phyloP scores from a whole-genome alignment of 2,113 vertebrate genomes.

The Taxidea taxus region DNA sequence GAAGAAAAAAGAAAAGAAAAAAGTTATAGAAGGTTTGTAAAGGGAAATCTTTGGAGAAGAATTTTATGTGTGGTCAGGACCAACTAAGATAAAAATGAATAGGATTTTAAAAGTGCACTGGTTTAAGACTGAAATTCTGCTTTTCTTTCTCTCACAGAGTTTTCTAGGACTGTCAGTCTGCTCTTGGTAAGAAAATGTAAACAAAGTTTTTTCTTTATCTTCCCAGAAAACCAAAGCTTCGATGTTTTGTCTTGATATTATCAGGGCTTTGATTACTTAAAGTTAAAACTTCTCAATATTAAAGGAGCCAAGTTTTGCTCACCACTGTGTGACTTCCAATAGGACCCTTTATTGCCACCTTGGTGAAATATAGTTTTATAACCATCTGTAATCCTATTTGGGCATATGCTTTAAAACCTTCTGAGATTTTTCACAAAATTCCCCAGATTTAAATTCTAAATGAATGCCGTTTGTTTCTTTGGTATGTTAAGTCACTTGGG shows the following conservation, averaged over 20 bases:
- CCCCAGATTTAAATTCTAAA: not conserved
- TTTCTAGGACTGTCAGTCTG: not conserved
- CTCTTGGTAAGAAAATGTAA: not conserved
- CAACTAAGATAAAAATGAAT: not conserved
- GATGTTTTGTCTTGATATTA: not conserved
- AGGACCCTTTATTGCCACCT: not conserved
- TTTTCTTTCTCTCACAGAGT: not conserved
- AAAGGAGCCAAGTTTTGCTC: not conserved
- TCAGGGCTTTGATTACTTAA: not conserved
- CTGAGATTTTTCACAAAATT: not conserved
- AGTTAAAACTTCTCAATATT: not conserved
- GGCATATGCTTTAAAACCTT: not conserved
- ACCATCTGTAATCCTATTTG: not conserved
- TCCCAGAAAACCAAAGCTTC: not conserved
- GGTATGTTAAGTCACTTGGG: not conserved
- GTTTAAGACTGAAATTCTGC: not conserved
- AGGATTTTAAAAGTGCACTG: not conserved
- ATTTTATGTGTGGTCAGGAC: no score
- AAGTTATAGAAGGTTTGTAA: no score
- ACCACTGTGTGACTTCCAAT: not conserved
- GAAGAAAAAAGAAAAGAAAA: no score
- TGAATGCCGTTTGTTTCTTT: not conserved
- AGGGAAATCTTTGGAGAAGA: no score
- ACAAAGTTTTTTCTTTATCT: not conserved
- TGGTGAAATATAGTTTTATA: not conserved